Conservation (phyloP, 1,140 invertebrate genomes). For the Ctenoplectra terminalis region DNA sequence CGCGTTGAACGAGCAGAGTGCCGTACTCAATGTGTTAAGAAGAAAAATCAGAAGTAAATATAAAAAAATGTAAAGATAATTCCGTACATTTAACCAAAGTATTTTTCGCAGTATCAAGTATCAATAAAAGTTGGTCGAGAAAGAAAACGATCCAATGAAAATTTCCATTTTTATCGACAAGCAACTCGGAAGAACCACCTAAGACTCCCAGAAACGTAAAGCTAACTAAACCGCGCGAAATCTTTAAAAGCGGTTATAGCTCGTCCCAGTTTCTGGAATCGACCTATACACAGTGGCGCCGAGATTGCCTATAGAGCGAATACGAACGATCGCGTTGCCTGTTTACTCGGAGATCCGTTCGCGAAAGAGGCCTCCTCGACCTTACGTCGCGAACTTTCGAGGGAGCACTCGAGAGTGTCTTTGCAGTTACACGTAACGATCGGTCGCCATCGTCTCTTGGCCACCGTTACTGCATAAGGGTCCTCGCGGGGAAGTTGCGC, state of each 20-base stretch:
- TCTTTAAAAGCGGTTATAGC: not conserved
- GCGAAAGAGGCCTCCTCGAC: slow-evolving; percentile 49
- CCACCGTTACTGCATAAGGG: slow-evolving; percentile 31
- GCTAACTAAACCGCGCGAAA: not conserved
- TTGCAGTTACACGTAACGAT: slow-evolving; percentile 45
- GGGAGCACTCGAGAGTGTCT: slow-evolving; percentile 38
- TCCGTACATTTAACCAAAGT: no score
- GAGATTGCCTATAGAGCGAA: not conserved
- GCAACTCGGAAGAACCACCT: not conserved
- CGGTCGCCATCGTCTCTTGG: slow-evolving; percentile 41
- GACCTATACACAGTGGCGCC: not conserved
- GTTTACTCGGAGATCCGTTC: slow-evolving; percentile 20
- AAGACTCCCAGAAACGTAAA: not conserved
- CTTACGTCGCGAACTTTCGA: slow-evolving; percentile 52
- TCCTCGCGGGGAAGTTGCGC: slow-evolving; percentile 50
- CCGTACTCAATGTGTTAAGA: no score
- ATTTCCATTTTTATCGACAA: not conserved
- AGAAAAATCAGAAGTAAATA: no score
- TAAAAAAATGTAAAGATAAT: no score
- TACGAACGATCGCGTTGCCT: slow-evolving; percentile 34
- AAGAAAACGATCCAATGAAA: not conserved
- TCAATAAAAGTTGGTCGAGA: not conserved
- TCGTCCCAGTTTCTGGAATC: not conserved
- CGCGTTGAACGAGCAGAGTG: no score
- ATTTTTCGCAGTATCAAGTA: no score